Base-by-base conservation (phyloP, 2,888 invertebrate species). In the Tanytarsus gracilentus region DNA sequence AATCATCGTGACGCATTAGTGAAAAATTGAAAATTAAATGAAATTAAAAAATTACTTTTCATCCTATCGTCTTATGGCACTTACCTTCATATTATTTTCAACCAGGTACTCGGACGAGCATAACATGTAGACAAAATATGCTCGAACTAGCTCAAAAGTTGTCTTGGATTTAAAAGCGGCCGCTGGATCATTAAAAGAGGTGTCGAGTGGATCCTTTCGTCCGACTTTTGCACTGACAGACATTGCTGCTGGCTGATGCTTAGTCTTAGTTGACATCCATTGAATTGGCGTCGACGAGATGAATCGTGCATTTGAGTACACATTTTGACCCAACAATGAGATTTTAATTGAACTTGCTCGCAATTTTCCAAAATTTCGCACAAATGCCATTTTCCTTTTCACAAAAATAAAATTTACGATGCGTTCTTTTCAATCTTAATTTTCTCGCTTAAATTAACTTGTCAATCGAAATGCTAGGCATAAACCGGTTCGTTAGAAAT, bases 141-240 rank as follows among this genome's bases (percentile, higher is more conserved):
- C 95, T 65, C 97, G 80, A 56, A 94, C 70, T 66, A 98, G 80
- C 76, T 98, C 96, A 77, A 81, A 84, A 66, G 89, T 95, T 67
- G 90, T 92, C 79, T 97, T 97, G 76, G 94, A 94, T 74, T 92
- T 91, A 78, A 93, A 98, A 25, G 96, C 89, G 66, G 93, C 92
- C 68, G 84, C 78, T 25, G 90, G 86, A 79, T 93, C 88, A 74
- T 84, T 84, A 76, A 98, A 98, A 66, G 80, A 79, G 64, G 88
- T 81, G 75, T 94, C 93, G 66, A 93, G 78, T 2, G 85, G 84
- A 74, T 90, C 90, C 33, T 48, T 48, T 21, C 25, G 21, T 9
- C 48, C 58, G n/a, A 23, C 18, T 21, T 27, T 39, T 1, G 23
- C 26, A 16, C 9, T 36, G 3, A 2, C n/a, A 23, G 39, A 23